Evolutionary conservation across 2,797 vertebrate species (phyloP).

Genomic region (Melanotaenia trifasciata): DNA sequence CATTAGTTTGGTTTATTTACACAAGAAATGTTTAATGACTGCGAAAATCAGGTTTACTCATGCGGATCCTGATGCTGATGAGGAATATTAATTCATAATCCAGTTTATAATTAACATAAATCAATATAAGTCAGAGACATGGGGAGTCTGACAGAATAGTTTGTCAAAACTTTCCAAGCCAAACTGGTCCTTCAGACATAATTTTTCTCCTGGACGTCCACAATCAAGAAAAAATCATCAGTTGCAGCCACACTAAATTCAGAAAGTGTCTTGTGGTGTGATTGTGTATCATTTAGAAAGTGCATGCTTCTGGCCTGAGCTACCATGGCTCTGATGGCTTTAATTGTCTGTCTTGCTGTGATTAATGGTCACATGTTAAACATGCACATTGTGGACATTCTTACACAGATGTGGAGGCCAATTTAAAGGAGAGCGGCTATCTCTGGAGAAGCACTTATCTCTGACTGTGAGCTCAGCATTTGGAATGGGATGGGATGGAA

Average conservation of each 20-base stretch:
- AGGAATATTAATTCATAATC: neutral
- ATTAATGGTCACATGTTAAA: constrained; percentile 87
- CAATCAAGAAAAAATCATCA: constrained; percentile 40
- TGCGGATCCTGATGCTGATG: neutral
- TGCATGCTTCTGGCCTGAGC: constrained; percentile 49
- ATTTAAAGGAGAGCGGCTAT: constrained; percentile 77
- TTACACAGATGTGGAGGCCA: constrained; percentile 80
- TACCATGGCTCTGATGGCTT: constrained; percentile 74
- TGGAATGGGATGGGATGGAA: constrained; percentile 61
- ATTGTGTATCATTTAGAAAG: constrained; percentile 52
- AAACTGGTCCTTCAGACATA: neutral
- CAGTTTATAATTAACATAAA: neutral
- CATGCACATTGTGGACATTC: constrained; percentile 80
- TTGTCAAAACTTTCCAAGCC: neutral
- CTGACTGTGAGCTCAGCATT: constrained; percentile 78
- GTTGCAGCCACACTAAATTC: constrained; percentile 42
- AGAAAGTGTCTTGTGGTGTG: constrained; percentile 53
- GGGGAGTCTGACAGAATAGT: neutral
- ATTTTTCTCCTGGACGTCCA: constrained; percentile 19
- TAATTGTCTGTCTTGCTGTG: constrained; percentile 85
- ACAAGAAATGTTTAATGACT: neutral
- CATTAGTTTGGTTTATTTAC: neutral
- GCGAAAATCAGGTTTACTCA: neutral
- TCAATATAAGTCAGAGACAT: neutral
- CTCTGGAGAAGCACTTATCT: constrained; percentile 88